Base-by-base conservation (phyloP, 53 echinoderm and acorn worm genomes). In the Stichopus horrens region DNA sequence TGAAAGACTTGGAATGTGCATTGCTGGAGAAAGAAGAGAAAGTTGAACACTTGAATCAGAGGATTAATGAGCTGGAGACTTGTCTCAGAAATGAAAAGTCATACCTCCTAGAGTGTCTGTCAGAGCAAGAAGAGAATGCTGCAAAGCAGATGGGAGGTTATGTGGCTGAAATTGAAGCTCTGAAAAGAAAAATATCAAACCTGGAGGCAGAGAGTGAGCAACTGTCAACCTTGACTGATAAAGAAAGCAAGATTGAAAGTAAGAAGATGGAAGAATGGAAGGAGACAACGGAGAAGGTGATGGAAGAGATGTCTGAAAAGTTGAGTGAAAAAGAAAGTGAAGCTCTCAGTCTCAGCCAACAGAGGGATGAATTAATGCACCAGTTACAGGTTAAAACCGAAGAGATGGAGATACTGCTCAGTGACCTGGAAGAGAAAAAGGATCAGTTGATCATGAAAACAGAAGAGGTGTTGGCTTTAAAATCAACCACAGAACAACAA, bases 101-200 rank as follows among this genome's bases (percentile, higher is more conserved):
- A 55, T 86, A 76, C 74, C 74, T 92, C 16, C 52, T 92, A 79
- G 92, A 92, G 52, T 54, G 76, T 53, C 58, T 92, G 7, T 89
- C 92, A 76, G 89, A 92, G 55, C 92, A 89, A 19, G 92, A 92
- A 21, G 92, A 92, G 13, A 85, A 9, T 66, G 21, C 85, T 67
- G 52, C 13, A 52, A 85, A 85, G 85, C 85, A 87, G 55, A 8
- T 75, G 21, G 87, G 74, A 75, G 75, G 85, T 23, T 85, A 85
- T 18, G 8, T 23, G 65, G 71, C 85, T 22, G 85, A 85, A 51
- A 67, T 85, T 16, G 66, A 85, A 63, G 52, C 67, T 7, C 71
- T 85, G 66, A 85, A 63, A 5, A 67, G 10, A 5, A 68, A 85
- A 7, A 23, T 85, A 6, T 66, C 63, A 67, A 18, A 20, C 11